A percentile compares a stretch with the other conserved stretches of the same genome.
Conservation (phyloP, 2,113 vertebrate genomes). For the Marcusenius ussheri region DNA sequence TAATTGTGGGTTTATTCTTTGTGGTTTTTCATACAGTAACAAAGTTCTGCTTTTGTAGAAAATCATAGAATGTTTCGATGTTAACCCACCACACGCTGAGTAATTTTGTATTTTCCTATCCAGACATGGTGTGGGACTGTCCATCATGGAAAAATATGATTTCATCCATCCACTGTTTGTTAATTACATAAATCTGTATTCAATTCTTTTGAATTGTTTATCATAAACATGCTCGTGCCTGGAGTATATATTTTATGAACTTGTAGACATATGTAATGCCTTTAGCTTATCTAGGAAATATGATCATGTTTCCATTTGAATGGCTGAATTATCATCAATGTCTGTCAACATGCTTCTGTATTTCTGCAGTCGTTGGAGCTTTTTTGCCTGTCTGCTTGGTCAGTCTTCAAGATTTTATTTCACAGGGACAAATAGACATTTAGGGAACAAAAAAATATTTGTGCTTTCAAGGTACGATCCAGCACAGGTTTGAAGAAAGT, state of each 20-base stretch:
- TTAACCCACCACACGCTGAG: background rate
- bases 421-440: background rate
- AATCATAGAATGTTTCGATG: background rate
- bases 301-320: background rate
- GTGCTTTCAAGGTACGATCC: background rate
- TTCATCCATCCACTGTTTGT: background rate
- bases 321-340: background rate
- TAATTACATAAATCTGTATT: background rate
- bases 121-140: background rate
- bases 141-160: background rate
- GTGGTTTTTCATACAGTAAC: background rate
- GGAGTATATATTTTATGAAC: background rate
- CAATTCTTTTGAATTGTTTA: too few species aligned
- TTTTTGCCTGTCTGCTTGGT: background rate
- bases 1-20: background rate
- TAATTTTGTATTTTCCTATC: background rate
- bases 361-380: background rate
- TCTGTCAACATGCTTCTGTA: background rate
- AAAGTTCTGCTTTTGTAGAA: background rate
- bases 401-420: background rate
- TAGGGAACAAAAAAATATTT: background rate
- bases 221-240: background rate
- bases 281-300: background rate
- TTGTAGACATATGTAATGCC: background rate
- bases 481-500: background rate